phyloP scores from a whole-genome alignment of 2,797 vertebrate species.

The Sebastes variabilis region DNA sequence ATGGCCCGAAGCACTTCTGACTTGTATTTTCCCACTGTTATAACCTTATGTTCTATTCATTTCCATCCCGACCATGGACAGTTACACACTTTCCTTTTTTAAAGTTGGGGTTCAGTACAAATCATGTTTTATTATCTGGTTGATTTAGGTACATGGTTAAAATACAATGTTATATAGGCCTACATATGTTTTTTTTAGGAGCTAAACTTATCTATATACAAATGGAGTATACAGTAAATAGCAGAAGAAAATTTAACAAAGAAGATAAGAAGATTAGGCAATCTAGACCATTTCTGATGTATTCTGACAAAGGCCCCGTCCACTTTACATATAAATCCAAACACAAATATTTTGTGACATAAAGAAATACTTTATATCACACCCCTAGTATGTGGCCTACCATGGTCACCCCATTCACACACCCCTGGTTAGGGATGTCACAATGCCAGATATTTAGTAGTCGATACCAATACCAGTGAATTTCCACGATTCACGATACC shows the following conservation, averaged over 20 bases:
- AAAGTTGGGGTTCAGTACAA: background rate
- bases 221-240: background rate
- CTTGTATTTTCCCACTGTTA: background rate
- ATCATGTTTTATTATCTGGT: background rate
- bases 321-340: background rate
- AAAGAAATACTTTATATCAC: background rate
- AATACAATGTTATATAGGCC: background rate
- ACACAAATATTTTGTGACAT: background rate
- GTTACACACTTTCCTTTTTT: background rate
- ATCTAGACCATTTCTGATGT: background rate
- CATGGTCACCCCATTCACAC: background rate
- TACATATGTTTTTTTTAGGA: background rate
- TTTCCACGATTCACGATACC: too few relatives aligned
- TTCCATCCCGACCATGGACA: background rate
- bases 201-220: too few relatives aligned
- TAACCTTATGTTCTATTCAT: background rate
- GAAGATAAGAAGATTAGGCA: background rate
- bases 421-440: too few relatives aligned
- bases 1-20: background rate
- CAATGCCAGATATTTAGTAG: too few relatives aligned
- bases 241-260: background rate
- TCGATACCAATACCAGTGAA: too few relatives aligned
- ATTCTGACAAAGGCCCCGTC: background rate
- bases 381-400: background rate
- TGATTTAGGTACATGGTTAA: background rate